These are phyloP conservation scores for Myrmecophaga tridactyla DNA, from an alignment of 2,113 vertebrate genomes.

Conservation along the genomic window DNA sequence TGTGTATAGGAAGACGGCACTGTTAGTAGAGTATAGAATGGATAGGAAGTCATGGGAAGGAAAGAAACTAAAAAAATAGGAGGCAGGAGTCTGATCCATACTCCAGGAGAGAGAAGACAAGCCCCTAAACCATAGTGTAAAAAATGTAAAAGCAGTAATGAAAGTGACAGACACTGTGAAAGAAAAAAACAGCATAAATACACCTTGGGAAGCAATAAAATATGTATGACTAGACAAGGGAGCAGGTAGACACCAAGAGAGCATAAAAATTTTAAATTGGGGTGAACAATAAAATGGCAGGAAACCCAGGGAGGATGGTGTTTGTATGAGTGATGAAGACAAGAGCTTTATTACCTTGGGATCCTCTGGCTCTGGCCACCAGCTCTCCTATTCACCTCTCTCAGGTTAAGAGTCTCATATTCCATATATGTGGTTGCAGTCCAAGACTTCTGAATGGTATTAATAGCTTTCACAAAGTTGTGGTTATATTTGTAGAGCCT, in stretches of 20 bases:
- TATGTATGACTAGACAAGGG: not conserved
- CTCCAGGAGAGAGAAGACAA: not conserved
- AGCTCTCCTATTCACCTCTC: constrained; percentile 86
- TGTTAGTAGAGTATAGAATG: not conserved
- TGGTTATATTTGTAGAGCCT: constrained; percentile 83
- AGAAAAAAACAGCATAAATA: not conserved
- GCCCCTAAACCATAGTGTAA: not conserved
- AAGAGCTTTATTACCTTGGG: constrained; percentile 80
- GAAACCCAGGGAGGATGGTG: not conserved
- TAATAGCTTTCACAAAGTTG: constrained; percentile 90
- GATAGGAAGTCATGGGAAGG: not conserved
- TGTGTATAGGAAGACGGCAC: not conserved
- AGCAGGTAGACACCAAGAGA: not conserved
- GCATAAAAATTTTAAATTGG: not conserved
- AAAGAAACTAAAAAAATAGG: not conserved
- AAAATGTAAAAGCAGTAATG: not conserved
- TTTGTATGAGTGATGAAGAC: not conserved
- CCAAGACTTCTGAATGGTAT: constrained; percentile 91
- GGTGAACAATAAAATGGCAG: not conserved
- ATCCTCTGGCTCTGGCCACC: constrained; percentile 85
- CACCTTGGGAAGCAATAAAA: not conserved
- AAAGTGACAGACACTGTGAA: not conserved
- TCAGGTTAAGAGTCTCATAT: constrained; percentile 85
- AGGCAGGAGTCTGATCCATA: not conserved
- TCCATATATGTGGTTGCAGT: constrained; percentile 88